phyloP scores from a whole-genome alignment of 2,888 invertebrate genomes.

The Schizaphis graminum region DNA sequence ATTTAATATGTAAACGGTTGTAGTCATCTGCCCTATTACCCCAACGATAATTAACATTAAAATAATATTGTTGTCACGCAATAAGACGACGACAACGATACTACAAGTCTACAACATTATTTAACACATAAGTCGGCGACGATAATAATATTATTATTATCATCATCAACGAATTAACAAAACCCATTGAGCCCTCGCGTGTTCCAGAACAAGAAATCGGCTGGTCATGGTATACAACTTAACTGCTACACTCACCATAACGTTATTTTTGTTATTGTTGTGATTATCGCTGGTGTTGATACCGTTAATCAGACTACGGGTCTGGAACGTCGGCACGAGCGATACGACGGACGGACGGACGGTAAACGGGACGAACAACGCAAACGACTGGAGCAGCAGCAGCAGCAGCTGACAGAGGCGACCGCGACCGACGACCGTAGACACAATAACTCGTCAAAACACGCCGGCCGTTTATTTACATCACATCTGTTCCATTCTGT shows the following conservation, averaged over 20 bases:
- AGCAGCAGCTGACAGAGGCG: neutral
- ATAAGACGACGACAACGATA: neutral
- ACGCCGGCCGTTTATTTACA: slow-evolving; percentile 64
- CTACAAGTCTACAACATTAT: too few relatives aligned
- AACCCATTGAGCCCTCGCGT: neutral
- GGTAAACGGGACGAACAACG: neutral
- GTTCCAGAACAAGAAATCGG: neutral
- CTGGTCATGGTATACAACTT: neutral
- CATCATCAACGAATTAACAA: neutral
- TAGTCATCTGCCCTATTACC: neutral
- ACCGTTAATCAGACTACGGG: neutral
- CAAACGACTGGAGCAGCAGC: slow-evolving; percentile 17
- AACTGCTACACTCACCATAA: neutral
- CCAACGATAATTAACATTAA: neutral
- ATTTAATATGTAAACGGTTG: neutral
- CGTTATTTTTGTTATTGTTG: neutral
- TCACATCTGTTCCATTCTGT: slow-evolving; percentile 54
- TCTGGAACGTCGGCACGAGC: neutral
- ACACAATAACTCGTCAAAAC: slow-evolving; percentile 48
- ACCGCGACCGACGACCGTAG: slow-evolving; percentile 8
- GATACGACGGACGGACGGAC: neutral
- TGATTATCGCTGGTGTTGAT: neutral
- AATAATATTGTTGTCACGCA: neutral
- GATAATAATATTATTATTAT: neutral
- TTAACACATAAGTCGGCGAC: neutral